phyloP scores from a whole-genome alignment of 2,888 invertebrate genomes.

The Smittia sp. region DNA sequence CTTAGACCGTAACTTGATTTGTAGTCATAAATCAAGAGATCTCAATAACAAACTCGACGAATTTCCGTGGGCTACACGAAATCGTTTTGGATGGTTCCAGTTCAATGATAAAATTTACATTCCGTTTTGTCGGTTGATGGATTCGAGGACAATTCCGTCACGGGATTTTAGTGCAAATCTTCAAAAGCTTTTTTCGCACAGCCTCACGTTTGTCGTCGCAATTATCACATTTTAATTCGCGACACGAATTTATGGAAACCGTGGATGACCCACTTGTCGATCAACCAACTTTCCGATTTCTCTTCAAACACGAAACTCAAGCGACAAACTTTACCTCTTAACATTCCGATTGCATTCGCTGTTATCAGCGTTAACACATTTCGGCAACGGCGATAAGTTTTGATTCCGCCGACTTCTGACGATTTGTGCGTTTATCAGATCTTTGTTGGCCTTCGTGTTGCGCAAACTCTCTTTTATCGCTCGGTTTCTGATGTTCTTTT shows the following conservation, averaged over 20 bases:
- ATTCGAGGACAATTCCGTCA: not conserved
- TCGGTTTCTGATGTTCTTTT: not conserved
- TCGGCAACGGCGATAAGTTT: not conserved
- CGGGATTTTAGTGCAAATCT: not conserved
- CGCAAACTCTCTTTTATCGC: constrained; percentile 17
- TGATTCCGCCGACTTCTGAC: not conserved
- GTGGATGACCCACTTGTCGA: not conserved
- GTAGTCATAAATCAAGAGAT: too few relatives aligned
- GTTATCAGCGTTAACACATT: constrained; percentile 17
- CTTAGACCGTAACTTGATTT: too few relatives aligned
- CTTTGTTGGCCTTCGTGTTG: constrained; percentile 12
- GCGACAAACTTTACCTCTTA: constrained; percentile 16
- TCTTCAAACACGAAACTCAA: not conserved
- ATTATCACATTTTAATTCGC: constrained; percentile 14
- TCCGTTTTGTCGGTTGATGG: not conserved
- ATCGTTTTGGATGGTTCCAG: constrained; percentile 2
- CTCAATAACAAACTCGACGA: too few relatives aligned
- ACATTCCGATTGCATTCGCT: constrained; percentile 5
- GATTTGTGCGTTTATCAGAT: constrained; percentile 21
- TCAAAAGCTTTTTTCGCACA: not conserved
- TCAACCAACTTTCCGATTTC: constrained; percentile 5
- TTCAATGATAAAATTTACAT: constrained; percentile 10
- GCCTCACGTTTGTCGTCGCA: not conserved
- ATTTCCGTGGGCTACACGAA: not conserved
- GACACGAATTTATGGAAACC: not conserved